phyloP scores from a whole-genome alignment of 1,140 invertebrate genomes.

The Chionoecetes opilio region DNA sequence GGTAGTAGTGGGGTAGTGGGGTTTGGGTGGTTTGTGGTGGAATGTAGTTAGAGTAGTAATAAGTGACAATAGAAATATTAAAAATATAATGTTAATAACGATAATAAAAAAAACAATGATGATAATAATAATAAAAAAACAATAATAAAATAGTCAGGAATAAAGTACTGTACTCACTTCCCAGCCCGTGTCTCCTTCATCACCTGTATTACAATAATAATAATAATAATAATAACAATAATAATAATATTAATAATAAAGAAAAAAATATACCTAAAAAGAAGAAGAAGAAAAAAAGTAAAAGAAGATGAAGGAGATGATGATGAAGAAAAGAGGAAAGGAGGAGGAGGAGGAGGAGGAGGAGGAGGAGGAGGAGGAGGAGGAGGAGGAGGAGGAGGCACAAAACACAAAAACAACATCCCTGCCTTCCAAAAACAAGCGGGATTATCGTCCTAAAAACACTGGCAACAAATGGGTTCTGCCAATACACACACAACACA shows the following conservation, averaged over 20 bases:
- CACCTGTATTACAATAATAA: no score
- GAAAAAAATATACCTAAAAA: neutral
- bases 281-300: neutral
- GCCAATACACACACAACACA: constrained; percentile 30
- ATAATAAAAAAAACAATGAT: no score
- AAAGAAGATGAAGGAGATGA: neutral
- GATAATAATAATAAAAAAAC: no score
- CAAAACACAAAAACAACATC: neutral
- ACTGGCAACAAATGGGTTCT: neutral
- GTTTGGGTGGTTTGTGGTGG: no score
- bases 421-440: neutral
- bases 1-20: no score
- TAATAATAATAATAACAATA: no score
- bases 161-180: no score
- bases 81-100: no score
- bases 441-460: neutral
- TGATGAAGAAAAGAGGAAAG: neutral
- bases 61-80: no score
- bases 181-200: no score
- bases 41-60: no score
- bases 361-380: neutral
- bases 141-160: no score
- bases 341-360: neutral
- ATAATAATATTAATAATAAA: neutral
- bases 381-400: neutral